Conservation (phyloP, 2,888 invertebrate species). For the Himalopsyche tibetana region DNA sequence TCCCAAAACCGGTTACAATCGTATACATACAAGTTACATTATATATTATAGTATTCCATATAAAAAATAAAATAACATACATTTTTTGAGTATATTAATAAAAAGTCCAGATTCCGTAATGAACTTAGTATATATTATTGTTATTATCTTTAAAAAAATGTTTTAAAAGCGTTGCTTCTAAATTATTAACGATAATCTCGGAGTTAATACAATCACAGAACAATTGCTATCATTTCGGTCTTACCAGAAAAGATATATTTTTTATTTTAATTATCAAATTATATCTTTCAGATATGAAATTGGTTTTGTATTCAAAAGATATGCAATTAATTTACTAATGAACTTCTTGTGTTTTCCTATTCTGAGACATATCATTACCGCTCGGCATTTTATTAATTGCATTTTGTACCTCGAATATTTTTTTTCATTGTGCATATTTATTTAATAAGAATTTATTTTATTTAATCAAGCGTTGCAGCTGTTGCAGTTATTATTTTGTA, state of each 20-base stretch:
- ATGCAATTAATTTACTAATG: constrained; percentile 2
- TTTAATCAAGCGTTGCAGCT: too few relatives aligned
- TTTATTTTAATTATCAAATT: neutral
- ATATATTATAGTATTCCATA: too few relatives aligned
- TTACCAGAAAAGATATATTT: neutral
- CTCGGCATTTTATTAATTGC: constrained; percentile 5
- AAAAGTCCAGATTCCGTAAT: too few relatives aligned
- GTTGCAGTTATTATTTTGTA: too few relatives aligned
- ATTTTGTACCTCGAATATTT: neutral
- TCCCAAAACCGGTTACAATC: too few relatives aligned
- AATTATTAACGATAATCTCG: neutral
- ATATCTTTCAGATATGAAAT: neutral
- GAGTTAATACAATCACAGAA: neutral
- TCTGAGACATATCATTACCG: neutral
- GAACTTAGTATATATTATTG: too few relatives aligned
- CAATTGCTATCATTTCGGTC: neutral
- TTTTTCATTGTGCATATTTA: neutral
- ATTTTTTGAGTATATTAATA: too few relatives aligned
- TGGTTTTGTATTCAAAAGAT: neutral
- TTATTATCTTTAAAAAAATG: too few relatives aligned
- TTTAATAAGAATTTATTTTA: neutral
- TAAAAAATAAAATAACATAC: too few relatives aligned
- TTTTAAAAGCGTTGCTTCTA: neutral
- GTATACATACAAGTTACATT: too few relatives aligned
- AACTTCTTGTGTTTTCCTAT: neutral